Percentiles rank a stretch among this genome's conserved stretches.
phyloP scores from a whole-genome alignment of 2,888 invertebrate genomes.

The Sepioteuthis lessoniana region DNA sequence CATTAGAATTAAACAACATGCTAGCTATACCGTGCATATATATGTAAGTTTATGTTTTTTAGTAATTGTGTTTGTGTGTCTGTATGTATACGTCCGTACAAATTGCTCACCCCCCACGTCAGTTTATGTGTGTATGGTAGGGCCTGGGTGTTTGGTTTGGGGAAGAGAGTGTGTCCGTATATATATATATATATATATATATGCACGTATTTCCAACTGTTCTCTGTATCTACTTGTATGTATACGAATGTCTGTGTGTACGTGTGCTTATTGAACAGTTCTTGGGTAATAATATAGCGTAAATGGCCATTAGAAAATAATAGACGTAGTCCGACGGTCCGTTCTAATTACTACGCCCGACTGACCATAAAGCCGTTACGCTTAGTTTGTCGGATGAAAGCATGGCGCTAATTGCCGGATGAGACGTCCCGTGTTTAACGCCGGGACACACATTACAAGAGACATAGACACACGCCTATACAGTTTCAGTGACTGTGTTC shows the following conservation, averaged over 20 bases:
- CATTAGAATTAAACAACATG: too few relatives aligned
- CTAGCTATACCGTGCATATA: too few relatives aligned
- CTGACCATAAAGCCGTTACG: slow-evolving; percentile 33
- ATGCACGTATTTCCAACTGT: neutral
- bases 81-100: too few relatives aligned
- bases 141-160: too few relatives aligned
- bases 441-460: neutral
- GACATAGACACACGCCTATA: neutral
- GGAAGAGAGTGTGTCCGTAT: too few relatives aligned
- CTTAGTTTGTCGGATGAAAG: slow-evolving; percentile 6
- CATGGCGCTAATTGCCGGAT: slow-evolving; percentile 33
- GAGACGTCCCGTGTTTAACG: neutral
- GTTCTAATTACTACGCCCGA: slow-evolving; percentile 33
- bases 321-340: neutral
- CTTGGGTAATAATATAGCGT: neutral
- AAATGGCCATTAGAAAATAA: slow-evolving; percentile 33
- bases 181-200: neutral
- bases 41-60: too few relatives aligned
- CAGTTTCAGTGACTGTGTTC: neutral
- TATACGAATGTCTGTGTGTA: neutral
- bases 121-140: too few relatives aligned
- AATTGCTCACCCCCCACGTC: too few relatives aligned
- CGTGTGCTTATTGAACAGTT: neutral
- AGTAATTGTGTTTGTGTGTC: too few relatives aligned
- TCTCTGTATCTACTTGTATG: neutral